Base-by-base conservation (phyloP, 1,140 invertebrate species). In the Drosophila sucinea region DNA sequence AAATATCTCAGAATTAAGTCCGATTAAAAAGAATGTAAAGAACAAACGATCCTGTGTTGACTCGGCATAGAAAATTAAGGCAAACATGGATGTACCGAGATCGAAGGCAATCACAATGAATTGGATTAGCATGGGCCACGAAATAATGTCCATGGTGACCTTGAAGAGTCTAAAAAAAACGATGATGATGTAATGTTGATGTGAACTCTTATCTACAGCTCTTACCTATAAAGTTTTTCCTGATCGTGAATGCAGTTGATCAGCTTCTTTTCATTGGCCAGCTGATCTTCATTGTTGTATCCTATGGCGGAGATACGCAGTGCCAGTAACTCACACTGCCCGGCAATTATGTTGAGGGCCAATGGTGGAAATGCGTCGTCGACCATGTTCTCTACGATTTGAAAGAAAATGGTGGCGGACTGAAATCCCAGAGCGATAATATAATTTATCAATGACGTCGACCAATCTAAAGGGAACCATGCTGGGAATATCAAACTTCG, bases 381-480 rank as follows among this genome's bases (percentile, higher is more conserved):
- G 1, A 67, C 72, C 62, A 75, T 81, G 60, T 85, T 90, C 7
- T 84, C 70, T 4, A 79, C 0, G 10, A 89, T 25, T 29, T 76
- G 70, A n/a, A 60, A 29, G 30, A 62, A 66, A 7, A 77, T 62
- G 3, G 38, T 33, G 0, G 83, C 23, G 3, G 79, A 4, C 67
- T 91, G 86, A 62, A 80, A 75, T 0, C 30, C 0, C 35, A 87
- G 17, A 3, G 75, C 75, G 2, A 65, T 8, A 1, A 57, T n/a
- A 56, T 77, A 91, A 11, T 61, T 67, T 0, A 10, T 11, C 11
- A 51, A 8, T 0, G 76, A 81, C 1, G 56, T 51, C 0, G 41
- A 56, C 90, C 90, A 91, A 35, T 91, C 79, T 29, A 87, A 47
- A 0, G 90, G 90, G n/a, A 91, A 71, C 83, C 83, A 82, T 17